Conservation (phyloP, 2,888 invertebrate genomes). For the Nephrotoma appendiculata region DNA sequence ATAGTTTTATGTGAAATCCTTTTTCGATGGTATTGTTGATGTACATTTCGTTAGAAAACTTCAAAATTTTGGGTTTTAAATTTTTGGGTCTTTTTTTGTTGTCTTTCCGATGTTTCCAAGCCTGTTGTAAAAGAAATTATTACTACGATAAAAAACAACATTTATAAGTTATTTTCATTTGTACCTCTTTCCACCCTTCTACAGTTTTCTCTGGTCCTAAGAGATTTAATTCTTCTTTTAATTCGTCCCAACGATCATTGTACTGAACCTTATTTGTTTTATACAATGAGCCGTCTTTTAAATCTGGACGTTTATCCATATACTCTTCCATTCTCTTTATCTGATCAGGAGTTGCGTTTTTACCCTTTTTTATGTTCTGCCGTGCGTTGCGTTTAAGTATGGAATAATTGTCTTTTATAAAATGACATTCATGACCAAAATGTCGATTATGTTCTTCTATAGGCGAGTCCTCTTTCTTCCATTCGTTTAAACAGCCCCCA, state of each 20-base stretch:
- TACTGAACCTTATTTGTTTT: neutral
- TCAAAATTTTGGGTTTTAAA: too few species aligned
- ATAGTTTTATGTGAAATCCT: too few species aligned
- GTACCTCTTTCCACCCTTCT: neutral
- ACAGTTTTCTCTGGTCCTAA: neutral
- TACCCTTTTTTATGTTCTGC: too few species aligned
- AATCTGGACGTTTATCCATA: neutral
- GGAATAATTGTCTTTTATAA: neutral
- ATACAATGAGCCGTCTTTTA: neutral
- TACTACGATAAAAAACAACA: neutral
- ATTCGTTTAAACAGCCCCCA: constrained; percentile 84
- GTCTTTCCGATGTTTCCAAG: neutral
- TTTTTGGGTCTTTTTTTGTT: neutral
- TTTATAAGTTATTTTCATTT: neutral
- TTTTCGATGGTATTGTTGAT: too few species aligned
- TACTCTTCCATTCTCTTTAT: neutral
- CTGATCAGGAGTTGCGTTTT: too few species aligned
- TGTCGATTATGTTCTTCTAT: constrained; percentile 70
- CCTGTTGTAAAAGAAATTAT: neutral
- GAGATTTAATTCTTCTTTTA: neutral
- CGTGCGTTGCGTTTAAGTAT: neutral
- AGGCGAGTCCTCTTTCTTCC: constrained; percentile 80
- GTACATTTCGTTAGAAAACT: too few species aligned
- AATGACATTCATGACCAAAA: neutral
- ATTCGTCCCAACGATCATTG: neutral